Evolutionary conservation across 2,888 invertebrate species (phyloP).

Genomic region (Halictus quadricinctus): DNA sequence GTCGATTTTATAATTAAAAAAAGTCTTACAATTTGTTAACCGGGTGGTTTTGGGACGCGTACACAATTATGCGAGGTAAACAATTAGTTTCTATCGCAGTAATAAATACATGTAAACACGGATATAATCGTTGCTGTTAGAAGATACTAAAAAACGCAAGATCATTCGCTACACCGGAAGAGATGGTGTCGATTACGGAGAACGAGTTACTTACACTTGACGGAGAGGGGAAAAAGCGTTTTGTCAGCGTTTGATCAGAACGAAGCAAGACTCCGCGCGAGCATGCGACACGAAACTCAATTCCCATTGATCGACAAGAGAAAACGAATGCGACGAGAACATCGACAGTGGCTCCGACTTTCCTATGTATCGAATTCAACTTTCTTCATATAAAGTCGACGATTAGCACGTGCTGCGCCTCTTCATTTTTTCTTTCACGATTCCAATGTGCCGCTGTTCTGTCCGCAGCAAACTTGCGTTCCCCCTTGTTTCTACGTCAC

Average conservation of each 20-base stretch:
- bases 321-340: slow-evolving; percentile 3
- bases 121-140: slow-evolving; percentile 7
- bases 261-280: slow-evolving; percentile 63
- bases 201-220: not conserved
- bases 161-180: not conserved
- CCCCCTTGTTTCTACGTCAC: slow-evolving; percentile 64
- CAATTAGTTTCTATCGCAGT: not conserved
- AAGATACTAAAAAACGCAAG: slow-evolving; percentile 3
- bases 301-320: slow-evolving; percentile 10
- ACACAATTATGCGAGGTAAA: not conserved
- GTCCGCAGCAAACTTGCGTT: slow-evolving; percentile 35
- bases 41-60: slow-evolving; percentile 8
- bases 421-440: slow-evolving; percentile 14
- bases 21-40: slow-evolving; percentile 21
- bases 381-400: slow-evolving; percentile 34
- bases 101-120: slow-evolving; percentile 4
- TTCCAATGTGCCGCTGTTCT: slow-evolving; percentile 9
- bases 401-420: slow-evolving; percentile 5
- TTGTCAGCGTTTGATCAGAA: slow-evolving; percentile 42
- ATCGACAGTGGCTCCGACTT: slow-evolving; percentile 19
- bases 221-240: not conserved
- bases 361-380: slow-evolving; percentile 42
- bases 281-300: slow-evolving; percentile 25
- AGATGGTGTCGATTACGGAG: not conserved
- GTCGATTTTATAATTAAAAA: slow-evolving; percentile 28